Evolutionary conservation across 2,797 vertebrate species (phyloP), one percentile per base, ranked within the genome.

Genomic region (Pseudochromis fuscus): DNA sequence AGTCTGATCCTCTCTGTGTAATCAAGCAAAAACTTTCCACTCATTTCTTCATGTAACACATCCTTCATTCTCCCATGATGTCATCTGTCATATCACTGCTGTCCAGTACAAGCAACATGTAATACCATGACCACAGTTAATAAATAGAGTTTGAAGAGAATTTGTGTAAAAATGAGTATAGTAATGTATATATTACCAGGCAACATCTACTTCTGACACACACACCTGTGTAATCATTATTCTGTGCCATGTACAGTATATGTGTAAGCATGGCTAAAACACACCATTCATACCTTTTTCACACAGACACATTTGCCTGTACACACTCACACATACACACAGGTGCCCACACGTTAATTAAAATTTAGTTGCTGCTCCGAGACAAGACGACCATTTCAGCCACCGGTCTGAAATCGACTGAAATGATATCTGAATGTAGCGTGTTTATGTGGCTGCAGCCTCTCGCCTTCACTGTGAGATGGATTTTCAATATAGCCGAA

Each of bases 401-500:
- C 78, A 58, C 31, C 5, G 15, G 75, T 75, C 77, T 79, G 74
- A 79, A 83, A 90, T 84, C 50, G 28, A 75, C 81, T 74, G 65
- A 69, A 77, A 67, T 73, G 70, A 82, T 88, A 79, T 78, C 72
- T 72, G 76, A 89, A 85, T 81, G 85, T 78, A 67, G 75, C 30
- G 79, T 40, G 66, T 63, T 38, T 67, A 72, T 62, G 51, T 67
- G 72, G 75, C 52, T 80, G 49, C 74, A 60, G 75, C 69, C 76
- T 75, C 67, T 73, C 53, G 16, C 81, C 56, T 79, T 72, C 66
- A 69, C 74, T 57, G 38, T 56, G 65, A 82, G 69, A 90, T 88
- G 84, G 82, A 90, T 91, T 91, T 90, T 64, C 87, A 72, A 81
- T 89, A 79, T 23, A 67, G 74, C 71, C 19, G 46, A 31, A 53